Conservation (phyloP, 2,797 vertebrate genomes). For the Sternarchorhynchus goeldii region DNA sequence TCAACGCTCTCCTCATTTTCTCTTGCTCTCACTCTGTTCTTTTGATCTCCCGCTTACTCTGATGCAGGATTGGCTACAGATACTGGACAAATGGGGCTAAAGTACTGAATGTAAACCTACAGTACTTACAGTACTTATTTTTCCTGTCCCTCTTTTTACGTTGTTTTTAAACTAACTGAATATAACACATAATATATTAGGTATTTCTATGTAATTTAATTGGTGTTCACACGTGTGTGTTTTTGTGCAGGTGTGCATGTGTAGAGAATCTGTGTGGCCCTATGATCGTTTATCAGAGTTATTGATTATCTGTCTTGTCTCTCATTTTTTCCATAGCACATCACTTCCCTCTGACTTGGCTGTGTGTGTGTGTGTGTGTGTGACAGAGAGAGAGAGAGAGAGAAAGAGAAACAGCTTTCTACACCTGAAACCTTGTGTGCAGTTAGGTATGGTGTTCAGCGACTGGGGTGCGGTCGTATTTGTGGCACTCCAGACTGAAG, state of each 20-base stretch:
- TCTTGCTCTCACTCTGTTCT: no score
- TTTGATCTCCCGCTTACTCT: no score
- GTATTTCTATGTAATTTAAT: no score
- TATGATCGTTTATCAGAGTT: slow-evolving; percentile 76
- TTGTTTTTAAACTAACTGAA: no score
- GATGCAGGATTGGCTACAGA: no score
- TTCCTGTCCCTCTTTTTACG: no score
- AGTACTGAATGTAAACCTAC: no score
- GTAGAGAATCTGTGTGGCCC: slow-evolving; percentile 59
- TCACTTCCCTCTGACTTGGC: neutral
- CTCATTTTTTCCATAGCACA: slow-evolving; percentile 48
- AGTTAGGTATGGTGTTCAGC: slow-evolving; percentile 67
- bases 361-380: slow-evolving; percentile 15
- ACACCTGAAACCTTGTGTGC: slow-evolving; percentile 53
- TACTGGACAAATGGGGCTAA: no score
- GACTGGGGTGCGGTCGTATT: slow-evolving; percentile 62
- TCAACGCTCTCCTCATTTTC: no score
- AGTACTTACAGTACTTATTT: no score
- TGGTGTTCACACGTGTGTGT: slow-evolving; percentile 12
- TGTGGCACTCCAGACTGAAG: slow-evolving; percentile 67
- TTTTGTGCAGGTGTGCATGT: slow-evolving; percentile 48
- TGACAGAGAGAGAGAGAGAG: neutral
- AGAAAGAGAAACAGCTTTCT: slow-evolving; percentile 19
- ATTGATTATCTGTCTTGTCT: slow-evolving; percentile 74
- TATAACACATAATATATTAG: no score